phyloP scores from a whole-genome alignment of 37 sponge, comb jelly and placozoan genomes.

The Geodia barretti region DNA sequence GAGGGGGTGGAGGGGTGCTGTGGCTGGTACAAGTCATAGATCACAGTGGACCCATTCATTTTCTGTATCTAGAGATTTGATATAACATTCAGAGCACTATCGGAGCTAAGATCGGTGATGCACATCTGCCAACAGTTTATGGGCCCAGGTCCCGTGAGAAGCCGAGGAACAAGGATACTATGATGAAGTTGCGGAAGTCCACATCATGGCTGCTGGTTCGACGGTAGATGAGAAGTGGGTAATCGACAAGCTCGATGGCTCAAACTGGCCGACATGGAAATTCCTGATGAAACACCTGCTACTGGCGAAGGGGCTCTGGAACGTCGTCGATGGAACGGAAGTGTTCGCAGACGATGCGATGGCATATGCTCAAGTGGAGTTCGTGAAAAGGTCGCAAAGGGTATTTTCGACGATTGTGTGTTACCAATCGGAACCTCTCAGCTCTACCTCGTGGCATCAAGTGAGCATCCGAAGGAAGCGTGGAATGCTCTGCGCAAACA shows the following conservation, averaged over 20 bases:
- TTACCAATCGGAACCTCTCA: conserved; percentile 26
- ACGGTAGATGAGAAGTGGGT: conserved; percentile 10
- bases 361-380: conserved; percentile 13
- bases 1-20: too few relatives aligned
- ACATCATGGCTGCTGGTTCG: too few relatives aligned
- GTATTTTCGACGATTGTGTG: conserved; percentile 24
- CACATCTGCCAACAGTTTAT: conserved; percentile 53
- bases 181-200: background rate
- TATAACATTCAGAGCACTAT: too few relatives aligned
- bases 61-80: too few relatives aligned
- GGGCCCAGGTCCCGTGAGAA: too few relatives aligned
- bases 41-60: too few relatives aligned
- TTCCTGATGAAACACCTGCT: conserved; percentile 41
- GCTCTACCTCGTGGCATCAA: conserved; percentile 32
- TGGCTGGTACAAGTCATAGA: too few relatives aligned
- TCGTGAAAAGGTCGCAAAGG: conserved; percentile 13
- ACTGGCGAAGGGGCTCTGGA: conserved; percentile 44
- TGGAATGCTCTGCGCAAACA: conserved; percentile 27
- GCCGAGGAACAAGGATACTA: too few relatives aligned
- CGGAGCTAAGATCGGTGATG: too few relatives aligned
- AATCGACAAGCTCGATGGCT: conserved; percentile 23
- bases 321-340: conserved; percentile 23
- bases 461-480: conserved; percentile 12
- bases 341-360: conserved; percentile 24
- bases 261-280: conserved; percentile 53